Evolutionary conservation across 2,888 invertebrate species (phyloP).

Genomic region (Harmothoe impar): DNA sequence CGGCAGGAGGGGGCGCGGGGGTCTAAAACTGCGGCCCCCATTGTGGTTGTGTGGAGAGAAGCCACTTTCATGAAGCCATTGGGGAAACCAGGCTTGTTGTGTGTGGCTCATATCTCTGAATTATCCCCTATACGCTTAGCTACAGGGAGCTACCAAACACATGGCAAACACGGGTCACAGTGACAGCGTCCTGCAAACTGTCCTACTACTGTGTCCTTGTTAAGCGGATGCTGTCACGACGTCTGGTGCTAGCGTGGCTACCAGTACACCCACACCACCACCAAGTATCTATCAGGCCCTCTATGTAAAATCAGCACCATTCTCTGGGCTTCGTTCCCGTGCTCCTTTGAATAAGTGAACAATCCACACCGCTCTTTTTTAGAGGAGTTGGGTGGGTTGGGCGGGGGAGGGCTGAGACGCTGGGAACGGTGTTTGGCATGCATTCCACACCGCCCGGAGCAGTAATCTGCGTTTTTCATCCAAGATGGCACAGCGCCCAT

Average conservation of each 20-base stretch:
- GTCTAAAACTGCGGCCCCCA: constrained; percentile 16
- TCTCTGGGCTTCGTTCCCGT: neutral
- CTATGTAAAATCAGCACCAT: neutral
- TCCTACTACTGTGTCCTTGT: neutral
- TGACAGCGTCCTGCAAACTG: neutral
- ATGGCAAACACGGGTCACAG: neutral
- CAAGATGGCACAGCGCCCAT: neutral
- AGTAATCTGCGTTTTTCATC: constrained; percentile 26
- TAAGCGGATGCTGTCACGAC: neutral
- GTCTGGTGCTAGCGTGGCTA: neutral
- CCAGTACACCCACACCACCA: neutral
- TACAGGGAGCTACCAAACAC: neutral
- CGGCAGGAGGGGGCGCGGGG: neutral
- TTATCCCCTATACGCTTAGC: neutral
- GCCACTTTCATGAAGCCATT: neutral
- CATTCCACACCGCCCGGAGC: neutral
- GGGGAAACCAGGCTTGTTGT: neutral
- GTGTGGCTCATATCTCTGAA: neutral
- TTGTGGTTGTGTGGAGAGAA: neutral
- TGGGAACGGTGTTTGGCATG: neutral
- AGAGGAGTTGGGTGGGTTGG: neutral
- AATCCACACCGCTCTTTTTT: neutral
- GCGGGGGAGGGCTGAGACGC: neutral
- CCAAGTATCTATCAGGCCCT: neutral
- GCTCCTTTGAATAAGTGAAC: constrained; percentile 14